Evolutionary conservation across 2,888 invertebrate species (phyloP), one percentile per base, ranked within the genome.

Genomic region (Mimumesa dahlbomi): DNA sequence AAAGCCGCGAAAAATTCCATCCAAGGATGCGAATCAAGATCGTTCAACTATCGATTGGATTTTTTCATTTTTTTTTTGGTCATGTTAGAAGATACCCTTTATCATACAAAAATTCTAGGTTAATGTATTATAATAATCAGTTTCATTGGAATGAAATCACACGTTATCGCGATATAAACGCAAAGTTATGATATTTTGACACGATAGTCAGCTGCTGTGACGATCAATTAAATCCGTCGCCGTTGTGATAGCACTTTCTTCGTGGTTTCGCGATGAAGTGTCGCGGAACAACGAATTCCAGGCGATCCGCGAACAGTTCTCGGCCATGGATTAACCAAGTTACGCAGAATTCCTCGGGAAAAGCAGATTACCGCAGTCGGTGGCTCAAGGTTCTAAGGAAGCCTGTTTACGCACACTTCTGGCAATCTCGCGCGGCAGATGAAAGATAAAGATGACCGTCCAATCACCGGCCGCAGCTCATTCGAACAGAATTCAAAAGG

Each of bases 1-100:
- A 82, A 85, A 77, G 77, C 79, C 82, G 77, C 75, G 81, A 79
- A 80, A 81, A 77, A 81, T 83, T 82, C 78, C 77, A 78, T 65
- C 76, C 82, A 79, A 83, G 81, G 79, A 82, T 81, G 73, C 64
- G 36, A 19, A 58, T 52, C 45, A 45, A 57, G 52, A 63, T 64
- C 50, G 59, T 40, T 40, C 40, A 40, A 40, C 40, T 9, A 18
- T 16, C 40, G 16, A 19, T 16, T 2, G 1, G 13, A 19, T 11
- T 49, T 14, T 45, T 16, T 0, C 4, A 21, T 11, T n/a, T n/a
- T n/a, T n/a, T n/a, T n/a, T n/a, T n/a, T n/a, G n/a, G n/a, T n/a
- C n/a, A n/a, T n/a, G n/a, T n/a, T n/a, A n/a, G n/a, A n/a, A n/a
- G n/a, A n/a, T n/a, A n/a, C n/a, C n/a, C n/a, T n/a, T n/a, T n/a